Base-by-base conservation (phyloP, 2,797 vertebrate genomes). In the Rhinatrema bivittatum region DNA sequence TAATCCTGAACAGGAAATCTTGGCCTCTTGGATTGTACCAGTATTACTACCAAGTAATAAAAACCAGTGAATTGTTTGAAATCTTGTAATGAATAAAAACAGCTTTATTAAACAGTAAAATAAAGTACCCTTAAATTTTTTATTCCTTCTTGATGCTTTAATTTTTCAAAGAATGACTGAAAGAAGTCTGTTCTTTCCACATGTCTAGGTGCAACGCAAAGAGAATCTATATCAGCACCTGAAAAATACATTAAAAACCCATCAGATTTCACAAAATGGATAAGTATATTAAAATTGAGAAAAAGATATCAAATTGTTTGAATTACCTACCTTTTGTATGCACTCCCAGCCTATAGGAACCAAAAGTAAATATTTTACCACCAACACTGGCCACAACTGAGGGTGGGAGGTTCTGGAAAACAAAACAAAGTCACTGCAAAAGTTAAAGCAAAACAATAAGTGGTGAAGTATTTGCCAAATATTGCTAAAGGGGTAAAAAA, bases 321-420 rank as follows among this genome's bases (percentile, higher is more conserved):
- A 36, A 56, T 7, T 5, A 39, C 36, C 32, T 87, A 98, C 96
- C 96, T 94, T 94, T 99, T 33, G 93, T 98, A 65, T 99, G 96
- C 12, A 99, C 96, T 60, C 95, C 96, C 23, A 98, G 91, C 11
- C 86, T 84, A 43, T 96, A 98, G 5, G 96, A 99, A n/a, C 95
- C 95, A 79, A 98, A 99, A 0, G 96, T 97, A 75, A 96, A 91
- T 79, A 98, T 93, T 78, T 96, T 98, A 24, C 95, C 96, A 50
- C 91, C 91, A 41, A 86, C 85, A 58, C 79, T 87, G 32, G 64
- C 82, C 54, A 82, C 77, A 32, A 82, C 67, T n/a, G 92, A 87
- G 38, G 82, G 82, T 33, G 93, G 91, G 48, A 97, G 82, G 61
- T 91, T 94, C 95, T 98, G 68, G 14, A 39, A 70, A 42, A 32